Evolutionary conservation across 2,113 vertebrate species (phyloP).

Genomic region (Platysternon megacephalum): DNA sequence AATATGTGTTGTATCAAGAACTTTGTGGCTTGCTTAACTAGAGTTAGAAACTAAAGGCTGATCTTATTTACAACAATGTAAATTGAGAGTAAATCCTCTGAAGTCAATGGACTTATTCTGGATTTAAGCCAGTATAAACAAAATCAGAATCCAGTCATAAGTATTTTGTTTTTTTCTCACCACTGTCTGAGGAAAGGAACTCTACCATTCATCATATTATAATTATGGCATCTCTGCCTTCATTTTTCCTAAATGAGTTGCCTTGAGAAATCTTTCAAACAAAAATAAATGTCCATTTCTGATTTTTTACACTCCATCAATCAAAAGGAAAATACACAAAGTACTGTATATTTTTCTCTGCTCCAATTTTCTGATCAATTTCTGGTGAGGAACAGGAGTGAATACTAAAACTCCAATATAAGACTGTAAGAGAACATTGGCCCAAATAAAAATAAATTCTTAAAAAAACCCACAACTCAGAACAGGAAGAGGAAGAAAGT

Average conservation of each 20-base stretch:
- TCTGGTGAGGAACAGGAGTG: neutral
- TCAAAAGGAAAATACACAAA: neutral
- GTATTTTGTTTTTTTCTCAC: neutral
- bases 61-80: neutral
- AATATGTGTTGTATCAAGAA: neutral
- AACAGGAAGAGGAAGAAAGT: neutral
- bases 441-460: neutral
- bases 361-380: neutral
- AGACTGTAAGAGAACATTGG: neutral
- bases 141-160: neutral
- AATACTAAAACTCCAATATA: neutral
- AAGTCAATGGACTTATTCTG: neutral
- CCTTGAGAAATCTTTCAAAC: neutral
- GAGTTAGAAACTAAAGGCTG: neutral
- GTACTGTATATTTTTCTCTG: neutral
- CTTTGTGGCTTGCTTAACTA: neutral
- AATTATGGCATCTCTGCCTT: neutral
- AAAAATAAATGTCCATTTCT: neutral
- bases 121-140: neutral
- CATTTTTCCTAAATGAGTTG: neutral
- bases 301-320: neutral
- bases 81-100: neutral
- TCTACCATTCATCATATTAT: neutral
- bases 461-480: neutral
- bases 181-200: neutral